These are phyloP conservation scores for Elgaria multicarinata DNA, from an alignment of 2,113 vertebrate genomes.

Conservation along the genomic window DNA sequence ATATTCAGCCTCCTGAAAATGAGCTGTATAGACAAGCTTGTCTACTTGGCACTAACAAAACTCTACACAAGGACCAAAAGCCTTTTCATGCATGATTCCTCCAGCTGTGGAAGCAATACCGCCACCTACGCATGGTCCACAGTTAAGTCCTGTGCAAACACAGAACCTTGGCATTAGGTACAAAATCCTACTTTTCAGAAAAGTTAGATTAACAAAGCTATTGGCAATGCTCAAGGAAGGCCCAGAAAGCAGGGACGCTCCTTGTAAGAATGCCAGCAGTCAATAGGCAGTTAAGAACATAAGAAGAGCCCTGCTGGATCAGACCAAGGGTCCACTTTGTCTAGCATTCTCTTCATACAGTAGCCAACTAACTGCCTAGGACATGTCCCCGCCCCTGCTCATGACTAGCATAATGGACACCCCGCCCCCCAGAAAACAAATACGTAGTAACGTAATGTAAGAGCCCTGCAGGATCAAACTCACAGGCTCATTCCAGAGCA, in stretches of 20 bases:
- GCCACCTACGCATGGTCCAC: neutral
- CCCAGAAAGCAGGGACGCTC: neutral
- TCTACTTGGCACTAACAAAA: neutral
- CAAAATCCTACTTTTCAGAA: neutral
- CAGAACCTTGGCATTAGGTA: neutral
- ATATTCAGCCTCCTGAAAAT: neutral
- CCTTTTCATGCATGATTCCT: neutral
- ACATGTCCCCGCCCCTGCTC: neutral
- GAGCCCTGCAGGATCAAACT: neutral
- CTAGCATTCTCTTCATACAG: too few relatives aligned
- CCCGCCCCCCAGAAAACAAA: neutral
- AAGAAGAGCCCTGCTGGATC: too few relatives aligned
- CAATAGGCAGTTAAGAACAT: neutral
- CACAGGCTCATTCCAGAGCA: neutral
- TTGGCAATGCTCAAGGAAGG: neutral
- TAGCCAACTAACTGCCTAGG: too few relatives aligned
- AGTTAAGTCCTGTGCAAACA: neutral
- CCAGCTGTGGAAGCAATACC: neutral
- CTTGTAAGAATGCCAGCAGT: neutral
- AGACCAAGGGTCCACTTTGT: too few relatives aligned
- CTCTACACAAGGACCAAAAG: too few relatives aligned
- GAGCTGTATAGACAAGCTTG: neutral
- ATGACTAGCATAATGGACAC: neutral
- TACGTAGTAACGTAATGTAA: neutral
- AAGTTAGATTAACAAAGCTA: neutral